phyloP scores from a whole-genome alignment of 2,113 vertebrate species.

The Thinocorus orbignyianus region DNA sequence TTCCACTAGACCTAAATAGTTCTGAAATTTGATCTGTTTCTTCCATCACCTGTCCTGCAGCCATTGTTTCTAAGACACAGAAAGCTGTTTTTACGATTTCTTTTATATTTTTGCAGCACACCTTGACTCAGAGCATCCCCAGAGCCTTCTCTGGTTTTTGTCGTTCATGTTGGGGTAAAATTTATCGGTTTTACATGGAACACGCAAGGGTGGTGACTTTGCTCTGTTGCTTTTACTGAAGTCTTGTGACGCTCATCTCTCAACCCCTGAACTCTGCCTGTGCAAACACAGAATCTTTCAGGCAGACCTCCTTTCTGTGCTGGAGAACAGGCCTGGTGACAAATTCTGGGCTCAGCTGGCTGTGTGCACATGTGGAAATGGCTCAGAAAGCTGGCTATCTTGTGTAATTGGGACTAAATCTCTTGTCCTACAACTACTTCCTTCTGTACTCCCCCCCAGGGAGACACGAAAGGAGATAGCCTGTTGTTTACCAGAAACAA shows the following conservation, averaged over 20 bases:
- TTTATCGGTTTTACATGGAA: background rate
- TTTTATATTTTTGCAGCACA: background rate
- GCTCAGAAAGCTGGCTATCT: background rate
- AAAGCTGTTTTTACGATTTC: background rate
- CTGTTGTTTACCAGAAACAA: background rate
- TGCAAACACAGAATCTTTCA: background rate
- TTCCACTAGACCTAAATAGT: background rate
- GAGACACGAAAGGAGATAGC: background rate
- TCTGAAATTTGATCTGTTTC: background rate
- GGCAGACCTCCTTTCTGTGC: background rate
- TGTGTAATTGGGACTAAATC: background rate
- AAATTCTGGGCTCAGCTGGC: background rate
- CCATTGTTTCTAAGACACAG: background rate
- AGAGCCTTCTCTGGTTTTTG: background rate
- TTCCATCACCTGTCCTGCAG: background rate
- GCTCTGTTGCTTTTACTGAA: background rate
- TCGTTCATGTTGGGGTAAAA: background rate
- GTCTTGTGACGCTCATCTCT: background rate
- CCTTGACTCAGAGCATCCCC: background rate
- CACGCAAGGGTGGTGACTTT: background rate
- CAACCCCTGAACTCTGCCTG: background rate
- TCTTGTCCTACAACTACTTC: background rate
- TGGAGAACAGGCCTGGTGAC: background rate
- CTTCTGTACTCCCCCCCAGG: fast-evolving
- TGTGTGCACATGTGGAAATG: fast-evolving